Percentiles rank a stretch among this genome's conserved stretches.
Conservation (phyloP, 1,140 invertebrate genomes). For the Metaphire vulgaris region DNA sequence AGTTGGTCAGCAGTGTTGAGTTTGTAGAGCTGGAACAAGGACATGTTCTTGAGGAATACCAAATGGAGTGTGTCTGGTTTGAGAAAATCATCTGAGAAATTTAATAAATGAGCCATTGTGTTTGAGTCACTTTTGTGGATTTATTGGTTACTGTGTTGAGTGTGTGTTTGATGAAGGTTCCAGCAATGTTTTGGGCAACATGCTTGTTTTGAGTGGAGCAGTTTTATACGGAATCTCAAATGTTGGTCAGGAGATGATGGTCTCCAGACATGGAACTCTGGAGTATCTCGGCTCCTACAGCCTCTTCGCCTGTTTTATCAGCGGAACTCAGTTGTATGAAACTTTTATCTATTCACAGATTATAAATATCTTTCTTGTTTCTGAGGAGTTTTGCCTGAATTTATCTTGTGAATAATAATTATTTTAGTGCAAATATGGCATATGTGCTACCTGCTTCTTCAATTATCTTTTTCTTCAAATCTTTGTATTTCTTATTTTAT, state of each 20-base stretch:
- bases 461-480: too few relatives aligned
- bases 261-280: slow-evolving; percentile 69
- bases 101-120: too few relatives aligned
- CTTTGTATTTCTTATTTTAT: too few relatives aligned
- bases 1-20: too few relatives aligned
- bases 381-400: neutral
- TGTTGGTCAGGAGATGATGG: slow-evolving; percentile 73
- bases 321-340: slow-evolving; percentile 70
- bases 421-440: too few relatives aligned
- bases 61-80: too few relatives aligned
- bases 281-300: slow-evolving; percentile 81
- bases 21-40: too few relatives aligned
- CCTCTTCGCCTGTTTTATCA: slow-evolving; percentile 71
- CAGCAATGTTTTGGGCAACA: slow-evolving; percentile 72
- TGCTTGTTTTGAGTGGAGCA: slow-evolving; percentile 73
- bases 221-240: slow-evolving; percentile 74
- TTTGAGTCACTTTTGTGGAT: too few relatives aligned
- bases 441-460: too few relatives aligned
- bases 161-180: slow-evolving; percentile 63
- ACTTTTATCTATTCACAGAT: slow-evolving; percentile 7
- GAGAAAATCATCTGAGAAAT: too few relatives aligned
- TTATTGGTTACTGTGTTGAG: too few relatives aligned
- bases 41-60: too few relatives aligned
- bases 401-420: neutral
- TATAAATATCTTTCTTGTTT: neutral